Base-by-base conservation (phyloP, 2,888 invertebrate genomes). In the Ochropacha duplaris region DNA sequence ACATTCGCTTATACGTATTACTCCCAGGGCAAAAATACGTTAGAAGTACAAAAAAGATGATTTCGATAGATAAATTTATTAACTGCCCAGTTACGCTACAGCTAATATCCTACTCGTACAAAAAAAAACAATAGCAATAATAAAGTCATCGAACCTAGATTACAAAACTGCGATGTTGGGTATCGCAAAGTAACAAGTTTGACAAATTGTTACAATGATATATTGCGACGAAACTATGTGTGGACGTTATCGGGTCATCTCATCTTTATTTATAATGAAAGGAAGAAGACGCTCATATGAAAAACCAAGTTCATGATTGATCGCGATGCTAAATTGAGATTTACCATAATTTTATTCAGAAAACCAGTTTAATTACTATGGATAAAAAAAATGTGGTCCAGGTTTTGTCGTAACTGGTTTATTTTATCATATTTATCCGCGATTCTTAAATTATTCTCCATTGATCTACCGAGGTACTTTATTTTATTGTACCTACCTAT, bases 161-260 rank as follows among this genome's bases (percentile, higher is more conserved):
- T 52, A 52, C 34, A 52, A 52, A 16, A 52, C 16, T 22, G 44
- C 39, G 44, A 55, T 22, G 49, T 24, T 22, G 36, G 36, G 54
- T 28, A 22, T n/a, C 49, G 39, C 28, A 55, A 57, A 59, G 54
- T 50, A 54, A 56, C 34, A 54, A 52, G 60, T 67, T 64, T 70
- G 78, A 76, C 73, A 76, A 72, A 76, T 78, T 64, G 60, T 62
- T 65, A 60, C 60, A 56, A 61, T 70, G 73, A 74, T 69, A 61
- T 61, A 76, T 69, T 24, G 58, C 39, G 19, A 44, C 58, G 56
- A 60, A 56, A 60, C 57, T 60, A 68, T 50, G 57, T 56, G 69
- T 58, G 56, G 70, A 71, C 68, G 51, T 64, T 73, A 73, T 74
- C 74, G 44, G 16, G 57, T 54, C 60, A 52, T 50, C 49, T 60